phyloP scores from a whole-genome alignment of 2,797 vertebrate species.

The Hoplostethus atlanticus region DNA sequence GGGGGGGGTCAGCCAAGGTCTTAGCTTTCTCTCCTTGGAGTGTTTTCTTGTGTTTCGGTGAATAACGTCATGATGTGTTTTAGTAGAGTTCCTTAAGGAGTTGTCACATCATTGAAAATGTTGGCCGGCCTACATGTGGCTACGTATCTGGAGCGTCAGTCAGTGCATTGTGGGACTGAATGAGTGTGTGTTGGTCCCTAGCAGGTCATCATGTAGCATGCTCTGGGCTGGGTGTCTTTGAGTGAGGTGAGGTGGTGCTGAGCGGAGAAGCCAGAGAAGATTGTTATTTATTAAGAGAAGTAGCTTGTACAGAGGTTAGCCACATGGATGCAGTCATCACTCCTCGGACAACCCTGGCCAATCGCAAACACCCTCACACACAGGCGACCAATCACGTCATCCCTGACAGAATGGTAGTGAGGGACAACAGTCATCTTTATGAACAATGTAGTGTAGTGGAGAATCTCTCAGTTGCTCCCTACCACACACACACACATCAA shows the following conservation, averaged over 20 bases:
- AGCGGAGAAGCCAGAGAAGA: constrained; percentile 1
- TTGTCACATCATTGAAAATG: constrained; percentile 23
- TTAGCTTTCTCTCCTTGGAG: background rate
- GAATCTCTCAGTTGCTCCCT: constrained; percentile 28
- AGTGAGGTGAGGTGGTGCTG: constrained; percentile 43
- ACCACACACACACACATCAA: constrained; percentile 38
- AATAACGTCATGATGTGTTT: background rate
- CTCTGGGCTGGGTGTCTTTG: background rate
- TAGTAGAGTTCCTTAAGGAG: constrained; percentile 25
- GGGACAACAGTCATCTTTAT: constrained; percentile 31
- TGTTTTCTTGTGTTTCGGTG: background rate
- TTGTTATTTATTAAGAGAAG: background rate
- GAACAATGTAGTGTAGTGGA: constrained; percentile 42
- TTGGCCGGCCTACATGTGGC: background rate
- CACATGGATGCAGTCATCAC: constrained; percentile 54
- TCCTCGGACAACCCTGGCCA: constrained; percentile 38
- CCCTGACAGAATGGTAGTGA: constrained; percentile 23
- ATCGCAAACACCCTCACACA: constrained; percentile 30
- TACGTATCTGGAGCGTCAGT: background rate
- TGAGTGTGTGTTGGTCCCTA: too few species aligned
- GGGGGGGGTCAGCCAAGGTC: constrained; percentile 22
- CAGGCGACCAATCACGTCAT: constrained; percentile 39
- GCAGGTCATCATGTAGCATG: constrained; percentile 4
- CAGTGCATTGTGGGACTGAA: background rate
- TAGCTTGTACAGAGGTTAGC: constrained; percentile 5